Percentiles rank a stretch among this genome's conserved stretches.
phyloP scores from a whole-genome alignment of 2,888 invertebrate genomes.

The Pandemis cinnamomeana region DNA sequence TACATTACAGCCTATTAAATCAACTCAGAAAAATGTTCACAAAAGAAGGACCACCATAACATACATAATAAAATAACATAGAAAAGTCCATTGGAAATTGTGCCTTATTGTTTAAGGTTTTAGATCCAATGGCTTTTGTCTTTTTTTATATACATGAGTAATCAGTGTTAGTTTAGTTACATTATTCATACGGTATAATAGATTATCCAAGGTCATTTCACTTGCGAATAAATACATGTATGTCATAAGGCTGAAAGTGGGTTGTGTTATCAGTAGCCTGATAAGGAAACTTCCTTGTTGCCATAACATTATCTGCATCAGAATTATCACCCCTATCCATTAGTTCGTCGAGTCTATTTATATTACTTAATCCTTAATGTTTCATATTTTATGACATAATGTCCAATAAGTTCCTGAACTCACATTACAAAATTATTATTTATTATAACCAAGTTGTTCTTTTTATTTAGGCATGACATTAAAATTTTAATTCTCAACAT shows the following conservation, averaged over 20 bases:
- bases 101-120: background rate
- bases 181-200: conserved; percentile 32
- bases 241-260: conserved; percentile 23
- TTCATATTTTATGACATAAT: background rate
- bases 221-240: conserved; percentile 14
- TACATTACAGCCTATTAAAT: conserved; percentile 18
- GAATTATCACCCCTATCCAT: conserved; percentile 4
- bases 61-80: background rate
- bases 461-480: background rate
- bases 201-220: conserved; percentile 22
- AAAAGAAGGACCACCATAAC: conserved; percentile 2
- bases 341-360: conserved; percentile 2
- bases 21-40: background rate
- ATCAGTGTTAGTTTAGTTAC: conserved; percentile 3
- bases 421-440: too few species aligned
- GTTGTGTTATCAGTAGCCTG: conserved; percentile 23
- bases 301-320: conserved; percentile 15
- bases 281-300: conserved; percentile 29
- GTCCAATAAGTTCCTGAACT: background rate
- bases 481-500: background rate
- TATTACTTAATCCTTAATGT: background rate
- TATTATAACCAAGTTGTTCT: background rate
- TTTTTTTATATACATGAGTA: conserved; percentile 11
- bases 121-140: background rate
- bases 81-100: background rate